phyloP scores from a whole-genome alignment of 1,140 invertebrate species.

The Andricus grossulariae region DNA sequence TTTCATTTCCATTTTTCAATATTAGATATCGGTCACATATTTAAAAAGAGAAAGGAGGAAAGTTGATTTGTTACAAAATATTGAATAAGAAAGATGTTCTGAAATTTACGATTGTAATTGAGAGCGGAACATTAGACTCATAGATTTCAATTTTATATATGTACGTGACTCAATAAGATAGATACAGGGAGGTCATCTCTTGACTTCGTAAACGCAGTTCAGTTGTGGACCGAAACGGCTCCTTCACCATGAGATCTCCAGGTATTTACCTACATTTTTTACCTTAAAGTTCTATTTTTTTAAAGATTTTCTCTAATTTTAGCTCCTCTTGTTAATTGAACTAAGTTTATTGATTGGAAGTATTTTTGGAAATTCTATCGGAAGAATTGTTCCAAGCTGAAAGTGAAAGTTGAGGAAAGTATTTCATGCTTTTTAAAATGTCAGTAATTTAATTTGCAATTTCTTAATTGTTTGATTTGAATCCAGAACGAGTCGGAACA shows the following conservation, averaged over 20 bases:
- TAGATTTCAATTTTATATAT: constrained; percentile 49
- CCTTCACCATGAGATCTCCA: constrained; percentile 63
- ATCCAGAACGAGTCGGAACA: no score
- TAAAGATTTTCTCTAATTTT: constrained; percentile 8
- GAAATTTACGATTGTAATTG: constrained; percentile 60
- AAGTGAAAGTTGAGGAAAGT: no score
- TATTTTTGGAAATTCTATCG: background rate
- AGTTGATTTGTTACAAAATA: constrained; percentile 34
- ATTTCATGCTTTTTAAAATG: no score
- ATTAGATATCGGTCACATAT: background rate
- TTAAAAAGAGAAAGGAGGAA: background rate
- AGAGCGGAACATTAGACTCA: constrained; percentile 61
- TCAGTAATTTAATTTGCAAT: no score
- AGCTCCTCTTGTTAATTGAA: constrained; percentile 24
- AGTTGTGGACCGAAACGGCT: constrained; percentile 52
- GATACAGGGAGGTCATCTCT: constrained; percentile 66
- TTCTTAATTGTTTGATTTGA: no score
- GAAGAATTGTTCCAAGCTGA: no score
- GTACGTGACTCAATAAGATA: constrained; percentile 64
- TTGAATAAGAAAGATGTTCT: constrained; percentile 42
- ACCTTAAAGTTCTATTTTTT: constrained; percentile 14
- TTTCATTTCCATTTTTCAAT: constrained; percentile 2
- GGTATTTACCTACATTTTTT: constrained; percentile 50
- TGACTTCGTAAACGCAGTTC: constrained; percentile 67
- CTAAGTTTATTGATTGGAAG: constrained; percentile 37